A percentile compares a stretch with the other conserved stretches of the same genome.
phyloP scores from a whole-genome alignment of 2,888 invertebrate genomes.

The Coelinius sp. region DNA sequence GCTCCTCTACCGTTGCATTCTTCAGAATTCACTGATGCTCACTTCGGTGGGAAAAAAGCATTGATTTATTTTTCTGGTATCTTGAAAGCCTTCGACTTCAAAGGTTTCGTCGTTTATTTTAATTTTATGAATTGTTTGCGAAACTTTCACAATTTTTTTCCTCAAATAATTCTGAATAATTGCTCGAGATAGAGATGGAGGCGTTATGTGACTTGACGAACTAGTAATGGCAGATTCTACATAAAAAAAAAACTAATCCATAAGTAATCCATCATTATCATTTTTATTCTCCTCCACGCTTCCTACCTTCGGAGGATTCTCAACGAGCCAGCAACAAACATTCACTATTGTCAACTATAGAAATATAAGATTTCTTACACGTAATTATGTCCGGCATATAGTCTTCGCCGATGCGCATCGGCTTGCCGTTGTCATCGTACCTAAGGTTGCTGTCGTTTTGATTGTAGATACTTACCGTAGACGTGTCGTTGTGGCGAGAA shows the following conservation, averaged over 20 bases:
- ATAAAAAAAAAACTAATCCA: background rate
- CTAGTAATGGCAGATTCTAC: background rate
- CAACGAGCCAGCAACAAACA: conserved; percentile 9
- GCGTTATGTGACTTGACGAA: background rate
- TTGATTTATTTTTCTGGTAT: background rate
- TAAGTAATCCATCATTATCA: background rate
- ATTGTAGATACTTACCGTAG: background rate
- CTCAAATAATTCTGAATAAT: background rate
- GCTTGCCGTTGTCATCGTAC: background rate
- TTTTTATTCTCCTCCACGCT: conserved; percentile 4
- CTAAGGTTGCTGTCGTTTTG: background rate
- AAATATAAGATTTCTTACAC: conserved; percentile 30
- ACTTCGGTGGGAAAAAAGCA: background rate
- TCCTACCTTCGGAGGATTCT: background rate
- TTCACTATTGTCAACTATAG: conserved; percentile 25
- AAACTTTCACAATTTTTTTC: background rate
- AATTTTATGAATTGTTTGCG: background rate
- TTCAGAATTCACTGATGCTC: conserved; percentile 17
- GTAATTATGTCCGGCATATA: conserved; percentile 59
- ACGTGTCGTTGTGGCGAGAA: conserved; percentile 48
- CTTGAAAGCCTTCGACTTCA: conserved; percentile 3
- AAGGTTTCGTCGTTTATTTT: background rate
- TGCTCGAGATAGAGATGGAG: background rate
- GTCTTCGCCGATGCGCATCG: conserved; percentile 20
- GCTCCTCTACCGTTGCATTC: conserved; percentile 15